phyloP scores from a whole-genome alignment of 2,113 vertebrate species.

The Colius striatus region DNA sequence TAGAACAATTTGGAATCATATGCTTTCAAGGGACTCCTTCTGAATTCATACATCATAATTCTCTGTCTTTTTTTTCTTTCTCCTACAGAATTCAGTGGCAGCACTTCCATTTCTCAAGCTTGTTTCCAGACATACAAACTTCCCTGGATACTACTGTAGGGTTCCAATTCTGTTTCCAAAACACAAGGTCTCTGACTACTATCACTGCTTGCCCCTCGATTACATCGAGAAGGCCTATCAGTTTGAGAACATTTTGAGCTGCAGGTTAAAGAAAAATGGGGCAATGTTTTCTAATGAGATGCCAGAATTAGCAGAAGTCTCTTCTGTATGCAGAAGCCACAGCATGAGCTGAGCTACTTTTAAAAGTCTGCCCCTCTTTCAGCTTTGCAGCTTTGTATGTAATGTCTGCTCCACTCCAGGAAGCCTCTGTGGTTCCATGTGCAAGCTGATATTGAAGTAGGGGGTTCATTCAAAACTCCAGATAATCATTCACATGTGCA shows the following conservation, averaged over 20 bases:
- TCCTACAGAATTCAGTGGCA: background rate
- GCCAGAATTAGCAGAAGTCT: constrained; percentile 45
- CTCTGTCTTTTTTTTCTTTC: background rate
- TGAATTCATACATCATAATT: background rate
- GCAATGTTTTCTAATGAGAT: constrained; percentile 33
- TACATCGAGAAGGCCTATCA: background rate
- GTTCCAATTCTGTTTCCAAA: background rate
- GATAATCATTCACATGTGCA: background rate
- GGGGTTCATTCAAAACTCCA: background rate
- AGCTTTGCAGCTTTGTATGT: background rate
- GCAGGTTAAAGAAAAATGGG: constrained; percentile 38
- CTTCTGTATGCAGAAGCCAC: constrained; percentile 27
- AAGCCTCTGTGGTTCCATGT: background rate
- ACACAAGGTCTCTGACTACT: background rate
- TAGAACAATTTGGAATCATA: background rate
- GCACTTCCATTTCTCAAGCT: background rate
- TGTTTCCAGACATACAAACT: background rate
- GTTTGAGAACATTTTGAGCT: background rate
- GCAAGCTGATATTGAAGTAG: background rate
- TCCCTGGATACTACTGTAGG: background rate
- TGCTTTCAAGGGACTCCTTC: background rate
- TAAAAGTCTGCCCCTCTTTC: background rate
- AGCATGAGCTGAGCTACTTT: background rate
- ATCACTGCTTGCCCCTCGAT: background rate
- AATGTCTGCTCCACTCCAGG: background rate